phyloP scores from a whole-genome alignment of 2,888 invertebrate genomes.

The Noctua comes region DNA sequence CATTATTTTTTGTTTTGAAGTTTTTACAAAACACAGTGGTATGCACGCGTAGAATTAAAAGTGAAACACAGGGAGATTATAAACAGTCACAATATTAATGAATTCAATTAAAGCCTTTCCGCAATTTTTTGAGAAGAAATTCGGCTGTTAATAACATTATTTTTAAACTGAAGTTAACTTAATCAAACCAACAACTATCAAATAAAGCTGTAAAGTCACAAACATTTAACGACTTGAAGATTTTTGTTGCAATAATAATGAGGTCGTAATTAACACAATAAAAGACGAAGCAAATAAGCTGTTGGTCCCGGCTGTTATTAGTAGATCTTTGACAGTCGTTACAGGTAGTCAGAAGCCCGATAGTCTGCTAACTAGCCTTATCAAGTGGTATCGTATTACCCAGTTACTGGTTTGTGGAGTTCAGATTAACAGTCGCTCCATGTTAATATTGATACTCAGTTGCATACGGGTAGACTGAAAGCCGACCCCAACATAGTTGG shows the following conservation, averaged over 20 bases:
- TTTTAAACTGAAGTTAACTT: background rate
- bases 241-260: background rate
- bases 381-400: too few species aligned
- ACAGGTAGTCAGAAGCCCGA: background rate
- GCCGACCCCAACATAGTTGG: background rate
- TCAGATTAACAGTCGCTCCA: too few species aligned
- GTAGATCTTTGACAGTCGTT: background rate
- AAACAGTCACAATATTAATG: conserved; percentile 36
- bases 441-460: background rate
- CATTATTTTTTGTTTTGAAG: background rate
- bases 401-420: too few species aligned
- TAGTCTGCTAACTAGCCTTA: background rate
- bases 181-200: background rate
- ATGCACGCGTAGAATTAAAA: conserved; percentile 87
- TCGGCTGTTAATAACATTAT: background rate
- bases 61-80: conserved; percentile 80
- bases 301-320: too few species aligned
- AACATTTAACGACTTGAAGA: background rate
- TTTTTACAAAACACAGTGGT: conserved; percentile 81
- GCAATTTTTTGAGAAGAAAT: conserved; percentile 36
- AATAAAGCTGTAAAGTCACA: background rate
- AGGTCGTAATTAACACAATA: background rate
- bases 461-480: background rate
- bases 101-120: conserved; percentile 59
- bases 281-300: background rate